These are phyloP conservation scores for Cetoscarus ocellatus DNA, from an alignment of 2,797 vertebrate genomes.

Conservation along the genomic window DNA sequence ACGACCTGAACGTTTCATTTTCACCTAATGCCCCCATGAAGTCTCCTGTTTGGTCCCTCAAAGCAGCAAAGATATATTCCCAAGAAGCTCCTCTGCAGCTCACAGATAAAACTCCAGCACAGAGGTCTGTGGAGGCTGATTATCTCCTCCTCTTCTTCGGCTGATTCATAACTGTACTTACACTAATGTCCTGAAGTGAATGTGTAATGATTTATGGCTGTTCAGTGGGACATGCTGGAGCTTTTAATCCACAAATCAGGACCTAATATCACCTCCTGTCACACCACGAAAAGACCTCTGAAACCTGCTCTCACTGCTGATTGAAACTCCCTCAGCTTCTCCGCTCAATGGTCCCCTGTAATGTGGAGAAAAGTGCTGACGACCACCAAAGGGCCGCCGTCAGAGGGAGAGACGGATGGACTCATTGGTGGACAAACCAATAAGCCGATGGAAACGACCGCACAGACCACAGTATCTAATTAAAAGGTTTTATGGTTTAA, in stretches of 20 bases:
- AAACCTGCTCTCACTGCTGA: neutral
- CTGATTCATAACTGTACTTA: neutral
- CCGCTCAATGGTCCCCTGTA: conserved; percentile 16
- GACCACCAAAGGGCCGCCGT: neutral
- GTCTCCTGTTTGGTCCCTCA: neutral
- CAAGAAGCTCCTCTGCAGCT: neutral
- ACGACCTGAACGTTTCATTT: neutral
- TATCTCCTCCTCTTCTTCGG: neutral
- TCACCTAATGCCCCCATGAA: neutral
- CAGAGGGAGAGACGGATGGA: conserved; percentile 55
- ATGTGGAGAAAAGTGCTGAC: conserved; percentile 62
- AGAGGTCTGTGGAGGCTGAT: neutral
- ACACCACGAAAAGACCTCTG: neutral
- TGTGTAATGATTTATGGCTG: neutral
- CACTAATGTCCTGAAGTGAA: neutral
- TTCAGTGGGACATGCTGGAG: neutral
- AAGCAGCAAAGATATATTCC: neutral
- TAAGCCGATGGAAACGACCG: conserved; percentile 51
- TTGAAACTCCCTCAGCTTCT: neutral
- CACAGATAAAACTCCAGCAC: neutral
- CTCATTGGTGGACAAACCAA: conserved; percentile 60
- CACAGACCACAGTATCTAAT: conserved; percentile 59
- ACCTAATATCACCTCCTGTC: neutral
- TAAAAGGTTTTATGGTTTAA: conserved; percentile 45
- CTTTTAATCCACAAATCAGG: conserved; percentile 5